Percentiles rank a stretch among this genome's conserved stretches.
Evolutionary conservation across 1,140 invertebrate species (phyloP).

Genomic region (Lethocerus indicus): DNA sequence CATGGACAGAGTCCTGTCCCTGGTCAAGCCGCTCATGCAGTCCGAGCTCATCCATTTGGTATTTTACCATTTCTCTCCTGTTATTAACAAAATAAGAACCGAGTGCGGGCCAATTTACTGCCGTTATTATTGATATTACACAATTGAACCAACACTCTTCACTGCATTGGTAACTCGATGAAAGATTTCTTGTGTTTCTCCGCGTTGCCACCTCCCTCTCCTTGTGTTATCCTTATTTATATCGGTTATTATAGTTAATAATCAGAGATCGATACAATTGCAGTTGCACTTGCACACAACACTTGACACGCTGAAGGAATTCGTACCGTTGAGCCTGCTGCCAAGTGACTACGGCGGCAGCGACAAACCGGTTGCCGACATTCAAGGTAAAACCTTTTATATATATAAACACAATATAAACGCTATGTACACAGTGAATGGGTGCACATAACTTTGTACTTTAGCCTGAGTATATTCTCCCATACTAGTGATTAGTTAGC

Average conservation of each 20-base stretch:
- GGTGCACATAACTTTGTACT: no score
- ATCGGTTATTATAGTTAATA: not conserved
- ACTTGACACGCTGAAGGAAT: slow-evolving; percentile 11
- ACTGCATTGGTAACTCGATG: no score
- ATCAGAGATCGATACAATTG: not conserved
- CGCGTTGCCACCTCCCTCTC: not conserved
- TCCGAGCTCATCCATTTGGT: slow-evolving; percentile 42
- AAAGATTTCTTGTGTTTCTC: no score
- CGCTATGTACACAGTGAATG: no score
- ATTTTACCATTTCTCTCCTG: no score
- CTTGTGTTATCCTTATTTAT: not conserved
- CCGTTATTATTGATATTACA: no score
- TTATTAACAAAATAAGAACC: no score
- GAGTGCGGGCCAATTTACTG: no score
- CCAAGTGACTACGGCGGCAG: slow-evolving; percentile 17
- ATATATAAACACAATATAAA: not conserved
- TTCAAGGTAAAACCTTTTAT: slow-evolving; percentile 8
- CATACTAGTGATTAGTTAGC: no score
- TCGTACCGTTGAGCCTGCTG: slow-evolving; percentile 13
- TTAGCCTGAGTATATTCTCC: no score
- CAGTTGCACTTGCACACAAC: slow-evolving; percentile 16
- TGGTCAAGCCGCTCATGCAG: slow-evolving; percentile 45
- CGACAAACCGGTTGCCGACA: slow-evolving; percentile 1
- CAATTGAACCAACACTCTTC: no score
- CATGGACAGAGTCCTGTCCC: slow-evolving; percentile 38